Evolutionary conservation across 1,140 invertebrate species (phyloP).

Genomic region (Aphidius gifuensis): DNA sequence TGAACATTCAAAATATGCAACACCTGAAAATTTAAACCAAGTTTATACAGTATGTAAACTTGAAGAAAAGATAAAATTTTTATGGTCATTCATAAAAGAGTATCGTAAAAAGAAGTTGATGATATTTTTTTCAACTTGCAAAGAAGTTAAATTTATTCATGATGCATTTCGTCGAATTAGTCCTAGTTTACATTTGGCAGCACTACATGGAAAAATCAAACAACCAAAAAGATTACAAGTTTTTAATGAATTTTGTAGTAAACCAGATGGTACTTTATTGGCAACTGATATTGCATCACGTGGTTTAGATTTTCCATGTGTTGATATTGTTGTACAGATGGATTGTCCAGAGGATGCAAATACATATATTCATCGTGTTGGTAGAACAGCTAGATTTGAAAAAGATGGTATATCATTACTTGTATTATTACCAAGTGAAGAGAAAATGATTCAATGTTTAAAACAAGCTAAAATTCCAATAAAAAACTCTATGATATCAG

Average conservation of each 20-base stretch:
- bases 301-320: slow-evolving; percentile 88
- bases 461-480: slow-evolving; percentile 81
- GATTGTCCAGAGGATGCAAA: slow-evolving; percentile 96
- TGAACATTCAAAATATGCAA: slow-evolving; percentile 73
- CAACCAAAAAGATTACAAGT: slow-evolving; percentile 86
- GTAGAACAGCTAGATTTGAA: slow-evolving; percentile 85
- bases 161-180: slow-evolving; percentile 86
- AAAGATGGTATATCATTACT: slow-evolving; percentile 84
- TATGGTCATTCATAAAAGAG: slow-evolving; percentile 97
- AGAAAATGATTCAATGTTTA: slow-evolving; percentile 75
- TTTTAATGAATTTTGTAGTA: slow-evolving; percentile 87
- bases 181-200: slow-evolving; percentile 80
- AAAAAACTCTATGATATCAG: slow-evolving; percentile 81
- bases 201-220: slow-evolving; percentile 88
- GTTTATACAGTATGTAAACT: slow-evolving; percentile 90
- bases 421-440: slow-evolving; percentile 81
- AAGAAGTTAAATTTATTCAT: slow-evolving; percentile 74
- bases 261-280: slow-evolving; percentile 88
- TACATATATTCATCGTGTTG: slow-evolving; percentile 97
- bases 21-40: slow-evolving; percentile 79
- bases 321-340: slow-evolving; percentile 97
- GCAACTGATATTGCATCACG: slow-evolving; percentile 95
- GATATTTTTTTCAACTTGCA: slow-evolving; percentile 93
- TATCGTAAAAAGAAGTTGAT: slow-evolving; percentile 90
- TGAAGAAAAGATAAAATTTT: slow-evolving; percentile 85